Evolutionary conservation across 2,888 invertebrate genomes (phyloP), one percentile per base, ranked within the genome.

Genomic region (Phytoseiulus persimilis): DNA sequence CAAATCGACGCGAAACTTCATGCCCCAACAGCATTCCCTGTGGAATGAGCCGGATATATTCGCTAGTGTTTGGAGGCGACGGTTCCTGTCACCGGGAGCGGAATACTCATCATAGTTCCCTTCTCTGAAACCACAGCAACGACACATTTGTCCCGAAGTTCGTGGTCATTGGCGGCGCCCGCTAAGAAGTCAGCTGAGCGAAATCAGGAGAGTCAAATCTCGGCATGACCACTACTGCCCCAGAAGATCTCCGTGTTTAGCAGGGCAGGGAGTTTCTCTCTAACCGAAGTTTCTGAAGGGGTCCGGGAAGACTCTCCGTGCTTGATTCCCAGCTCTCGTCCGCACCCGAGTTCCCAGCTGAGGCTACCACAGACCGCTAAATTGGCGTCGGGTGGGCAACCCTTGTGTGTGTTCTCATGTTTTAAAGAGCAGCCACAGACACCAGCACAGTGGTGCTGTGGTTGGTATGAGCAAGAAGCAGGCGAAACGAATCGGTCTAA

Each of bases 371-470:
- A 65, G 65, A 65, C 65, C 65, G 65, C 65, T 65, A 65, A 65
- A 65, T 65, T 14, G 28, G 65, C 65, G 65, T 1, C 23, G 28
- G 28, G 65, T 28, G 5, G 65, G 65, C 65, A 65, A 65, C 65
- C 65, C 65, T 65, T 18, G 65, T 65, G 65, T 65, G 65, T 65
- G 65, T 65, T 65, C 65, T 65, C 65, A 65, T 65, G 65, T 65
- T 65, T 65, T 65, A 65, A 65, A 65, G 65, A 65, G 65, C 65
- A 65, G 65, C 65, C 65, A 65, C 65, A 65, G 65, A 65, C 65
- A 65, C 65, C 65, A 65, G 65, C 65, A 65, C 65, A 65, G 65
- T 65, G 65, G 65, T 65, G 65, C 65, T 65, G 65, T 65, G 65
- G 65, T 65, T 65, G 65, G 65, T 65, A 65, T 65, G 65, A 65